phyloP scores from a whole-genome alignment of 2,113 vertebrate genomes.

The Lethenteron camtschaticum region DNA sequence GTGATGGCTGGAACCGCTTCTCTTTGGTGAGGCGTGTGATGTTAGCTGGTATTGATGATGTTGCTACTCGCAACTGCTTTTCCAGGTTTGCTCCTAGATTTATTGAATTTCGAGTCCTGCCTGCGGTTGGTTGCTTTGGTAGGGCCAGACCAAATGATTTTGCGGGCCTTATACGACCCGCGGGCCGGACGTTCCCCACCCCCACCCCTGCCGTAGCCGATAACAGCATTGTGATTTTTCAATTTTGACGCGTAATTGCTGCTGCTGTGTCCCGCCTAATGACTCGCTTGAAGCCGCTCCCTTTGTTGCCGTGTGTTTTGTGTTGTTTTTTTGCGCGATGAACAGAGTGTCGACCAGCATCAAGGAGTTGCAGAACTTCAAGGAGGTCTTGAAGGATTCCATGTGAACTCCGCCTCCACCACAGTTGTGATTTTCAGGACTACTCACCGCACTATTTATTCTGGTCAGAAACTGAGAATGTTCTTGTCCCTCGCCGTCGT shows the following conservation, averaged over 20 bases:
- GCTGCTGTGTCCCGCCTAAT: neutral
- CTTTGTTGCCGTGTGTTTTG: neutral
- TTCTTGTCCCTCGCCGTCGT: too few relatives aligned
- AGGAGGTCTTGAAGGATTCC: slow-evolving; percentile 28
- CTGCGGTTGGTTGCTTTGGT: too few relatives aligned
- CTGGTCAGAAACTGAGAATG: too few relatives aligned
- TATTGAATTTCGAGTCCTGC: too few relatives aligned
- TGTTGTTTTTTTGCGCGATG: slow-evolving; percentile 10
- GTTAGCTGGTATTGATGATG: too few relatives aligned
- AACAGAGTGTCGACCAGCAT: slow-evolving; percentile 66
- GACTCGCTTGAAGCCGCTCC: neutral
- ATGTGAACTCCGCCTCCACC: slow-evolving; percentile 13
- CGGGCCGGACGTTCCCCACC: neutral
- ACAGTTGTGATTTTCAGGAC: too few relatives aligned
- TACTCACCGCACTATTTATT: too few relatives aligned
- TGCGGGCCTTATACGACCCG: neutral
- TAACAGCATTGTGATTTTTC: neutral
- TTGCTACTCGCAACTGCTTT: too few relatives aligned
- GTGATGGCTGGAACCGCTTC: too few relatives aligned
- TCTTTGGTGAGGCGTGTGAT: too few relatives aligned
- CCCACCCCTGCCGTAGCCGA: neutral
- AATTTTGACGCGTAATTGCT: neutral
- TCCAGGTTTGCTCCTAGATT: too few relatives aligned
- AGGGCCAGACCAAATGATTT: too few relatives aligned
- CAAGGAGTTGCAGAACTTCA: slow-evolving; percentile 60